A percentile compares a stretch with the other conserved stretches of the same genome.
These are phyloP conservation scores for Dolichallabes microphthalmus DNA, from an alignment of 2,113 vertebrate species.

Conservation along the genomic window DNA sequence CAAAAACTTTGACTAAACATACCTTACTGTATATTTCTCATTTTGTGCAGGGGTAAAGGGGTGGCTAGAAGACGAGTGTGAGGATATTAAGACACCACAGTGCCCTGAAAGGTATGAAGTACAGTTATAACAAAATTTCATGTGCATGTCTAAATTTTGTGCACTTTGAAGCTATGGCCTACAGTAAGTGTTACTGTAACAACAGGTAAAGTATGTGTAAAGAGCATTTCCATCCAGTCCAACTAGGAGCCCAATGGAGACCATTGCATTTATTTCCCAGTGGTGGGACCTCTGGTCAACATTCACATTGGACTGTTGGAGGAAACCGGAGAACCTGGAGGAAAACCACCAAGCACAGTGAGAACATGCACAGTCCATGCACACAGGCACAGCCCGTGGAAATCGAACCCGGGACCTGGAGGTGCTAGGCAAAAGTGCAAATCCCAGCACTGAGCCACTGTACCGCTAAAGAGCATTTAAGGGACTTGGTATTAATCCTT, in stretches of 20 bases:
- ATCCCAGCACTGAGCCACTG: no score
- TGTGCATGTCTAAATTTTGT: neutral
- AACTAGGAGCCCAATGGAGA: no score
- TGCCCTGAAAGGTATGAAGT: slow-evolving; percentile 84
- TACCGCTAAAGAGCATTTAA: neutral
- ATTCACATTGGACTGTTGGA: no score
- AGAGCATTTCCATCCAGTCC: neutral
- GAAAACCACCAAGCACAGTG: no score
- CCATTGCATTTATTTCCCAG: no score
- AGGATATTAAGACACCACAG: slow-evolving; percentile 59
- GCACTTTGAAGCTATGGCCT: neutral
- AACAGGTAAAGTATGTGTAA: neutral
- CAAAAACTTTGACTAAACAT: neutral
- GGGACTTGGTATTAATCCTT: neutral
- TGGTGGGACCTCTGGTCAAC: no score
- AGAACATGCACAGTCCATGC: no score
- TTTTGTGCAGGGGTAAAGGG: slow-evolving; percentile 63
- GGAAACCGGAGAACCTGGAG: no score
- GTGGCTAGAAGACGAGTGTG: slow-evolving; percentile 73
- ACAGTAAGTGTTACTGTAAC: neutral
- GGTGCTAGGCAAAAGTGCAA: no score
- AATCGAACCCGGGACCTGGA: no score
- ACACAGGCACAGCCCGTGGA: no score
- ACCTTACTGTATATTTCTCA: neutral
- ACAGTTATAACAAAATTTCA: slow-evolving; percentile 6